These are phyloP conservation scores for Holothuria leucospilota DNA, from an alignment of 53 echinoderm and acorn worm species.

Conservation along the genomic window DNA sequence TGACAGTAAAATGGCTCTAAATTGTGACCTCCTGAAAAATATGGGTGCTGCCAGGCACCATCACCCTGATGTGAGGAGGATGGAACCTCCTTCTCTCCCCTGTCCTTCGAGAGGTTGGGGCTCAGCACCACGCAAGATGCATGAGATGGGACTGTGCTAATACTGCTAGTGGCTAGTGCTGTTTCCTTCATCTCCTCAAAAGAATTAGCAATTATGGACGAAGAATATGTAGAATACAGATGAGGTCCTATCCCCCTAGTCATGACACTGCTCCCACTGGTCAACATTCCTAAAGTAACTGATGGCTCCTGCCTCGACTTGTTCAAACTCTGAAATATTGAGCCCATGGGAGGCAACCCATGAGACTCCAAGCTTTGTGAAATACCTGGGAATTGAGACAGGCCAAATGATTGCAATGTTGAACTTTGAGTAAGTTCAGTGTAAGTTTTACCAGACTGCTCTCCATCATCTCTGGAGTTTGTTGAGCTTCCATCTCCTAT, in stretches of 20 bases:
- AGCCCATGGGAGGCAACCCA: slow-evolving; percentile 42
- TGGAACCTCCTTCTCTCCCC: background rate
- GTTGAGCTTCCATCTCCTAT: background rate
- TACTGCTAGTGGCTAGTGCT: slow-evolving; percentile 85
- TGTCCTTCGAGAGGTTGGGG: background rate
- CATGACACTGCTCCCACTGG: background rate
- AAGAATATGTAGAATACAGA: slow-evolving; percentile 41
- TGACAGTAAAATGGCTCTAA: background rate
- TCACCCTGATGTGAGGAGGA: background rate
- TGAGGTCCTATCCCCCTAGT: background rate
- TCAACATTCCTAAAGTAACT: slow-evolving; percentile 32
- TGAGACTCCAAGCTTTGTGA: slow-evolving; percentile 6
- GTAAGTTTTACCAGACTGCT: slow-evolving; percentile 57
- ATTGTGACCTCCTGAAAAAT: background rate
- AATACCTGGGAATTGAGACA: slow-evolving; percentile 35
- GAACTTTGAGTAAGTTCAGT: slow-evolving; percentile 68
- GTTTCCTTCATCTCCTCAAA: slow-evolving; percentile 86
- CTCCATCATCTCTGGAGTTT: slow-evolving; percentile 2
- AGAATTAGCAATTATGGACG: slow-evolving; percentile 69
- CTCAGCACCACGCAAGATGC: background rate
- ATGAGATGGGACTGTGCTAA: slow-evolving; percentile 59
- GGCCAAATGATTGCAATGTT: slow-evolving; percentile 39
- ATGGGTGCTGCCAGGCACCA: background rate
- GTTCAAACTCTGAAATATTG: slow-evolving; percentile 43
- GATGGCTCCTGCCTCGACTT: slow-evolving; percentile 42